Percentiles rank a stretch among this genome's conserved stretches.
phyloP scores from a whole-genome alignment of 2,888 invertebrate species.

The Suillia variegata region DNA sequence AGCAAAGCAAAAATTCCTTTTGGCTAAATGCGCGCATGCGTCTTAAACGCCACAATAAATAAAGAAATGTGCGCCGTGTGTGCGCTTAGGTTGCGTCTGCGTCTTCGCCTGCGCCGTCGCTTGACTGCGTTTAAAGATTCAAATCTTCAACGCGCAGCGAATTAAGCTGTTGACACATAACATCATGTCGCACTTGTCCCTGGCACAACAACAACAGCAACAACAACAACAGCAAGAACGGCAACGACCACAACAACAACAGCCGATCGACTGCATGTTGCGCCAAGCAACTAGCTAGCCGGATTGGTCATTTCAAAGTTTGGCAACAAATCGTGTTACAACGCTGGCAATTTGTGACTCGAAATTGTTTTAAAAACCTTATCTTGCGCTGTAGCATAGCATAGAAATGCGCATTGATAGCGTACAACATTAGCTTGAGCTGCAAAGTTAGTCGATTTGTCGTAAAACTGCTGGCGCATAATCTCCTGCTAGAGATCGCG shows the following conservation, averaged over 20 bases:
- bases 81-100: background rate
- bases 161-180: constrained; percentile 61
- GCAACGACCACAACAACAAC: background rate
- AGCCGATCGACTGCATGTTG: background rate
- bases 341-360: background rate
- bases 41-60: constrained; percentile 6
- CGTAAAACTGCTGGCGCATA: no score
- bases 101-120: background rate
- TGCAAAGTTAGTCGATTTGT: no score
- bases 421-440: no score
- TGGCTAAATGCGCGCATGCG: constrained; percentile 12
- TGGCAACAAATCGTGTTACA: background rate
- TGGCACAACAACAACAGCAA: background rate
- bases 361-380: background rate
- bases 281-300: background rate
- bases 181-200: constrained; percentile 59
- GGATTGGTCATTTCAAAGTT: background rate
- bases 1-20: background rate
- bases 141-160: constrained; percentile 46
- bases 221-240: background rate
- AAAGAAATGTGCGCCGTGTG: background rate
- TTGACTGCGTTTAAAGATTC: constrained; percentile 23
- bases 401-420: background rate
- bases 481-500: no score
- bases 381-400: background rate